Base-by-base conservation (phyloP, 2,888 invertebrate genomes). In the Pedicia rivosa region DNA sequence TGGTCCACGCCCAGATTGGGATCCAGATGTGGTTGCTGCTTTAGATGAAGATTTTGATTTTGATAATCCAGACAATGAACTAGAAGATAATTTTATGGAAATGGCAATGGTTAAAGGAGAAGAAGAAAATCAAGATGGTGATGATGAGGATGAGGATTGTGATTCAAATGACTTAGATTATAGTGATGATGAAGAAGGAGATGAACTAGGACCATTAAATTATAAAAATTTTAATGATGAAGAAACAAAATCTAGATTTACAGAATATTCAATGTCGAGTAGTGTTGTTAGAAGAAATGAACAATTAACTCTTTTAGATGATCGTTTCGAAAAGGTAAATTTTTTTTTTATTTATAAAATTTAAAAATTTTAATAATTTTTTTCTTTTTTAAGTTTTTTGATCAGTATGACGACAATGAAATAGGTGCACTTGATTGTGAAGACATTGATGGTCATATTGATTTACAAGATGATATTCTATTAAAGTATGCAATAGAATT, bases 81-180 rank as follows among this genome's bases (percentile, higher is more conserved):
- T 97, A 4, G 94, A 94, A 46, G 95, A 97, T 57, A 81, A 97
- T 63, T 95, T 97, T 55, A 74, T 95, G 32, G 66, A 75, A 48
- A 57, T 84, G 40, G 94, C 92, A 1, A 54, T 54, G 50, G 54
- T 45, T 0, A 49, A 43, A 9, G 55, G 51, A 3, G 51, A 45
- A 2, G 48, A 48, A 2, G 47, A 43, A 2, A 44, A 44, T 8
- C 44, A 45, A 3, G 40, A 40, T 25, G 52, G 52, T 5, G 46
- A 46, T 6, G 53, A 50, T 1, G 53, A 54, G 37, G 38, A 24
- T n/a, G 41, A 42, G 20, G 46, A 54, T 39, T 44, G 52, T 3
- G 59, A 52, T 14, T 51, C 52, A 2, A 63, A 65, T 44, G 59
- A 65, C 46, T 14, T 25, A 12, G 25, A 17, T 2, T 8, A 26